Base-by-base conservation (phyloP, 1,140 invertebrate species). In the Atta texana region DNA sequence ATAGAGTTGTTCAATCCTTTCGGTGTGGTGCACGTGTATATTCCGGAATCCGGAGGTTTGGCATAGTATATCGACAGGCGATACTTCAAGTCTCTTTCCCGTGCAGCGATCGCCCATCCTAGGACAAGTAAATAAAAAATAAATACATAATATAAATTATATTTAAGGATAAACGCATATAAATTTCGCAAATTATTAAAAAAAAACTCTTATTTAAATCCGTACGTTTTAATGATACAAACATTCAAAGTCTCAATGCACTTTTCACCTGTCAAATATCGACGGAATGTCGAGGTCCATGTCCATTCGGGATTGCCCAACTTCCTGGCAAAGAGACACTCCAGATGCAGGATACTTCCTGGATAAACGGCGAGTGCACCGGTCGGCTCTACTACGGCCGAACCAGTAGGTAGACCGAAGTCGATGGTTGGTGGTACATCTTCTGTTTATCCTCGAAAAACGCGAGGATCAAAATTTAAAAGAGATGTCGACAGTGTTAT, bases 271-370 rank as follows among this genome's bases (percentile, higher is more conserved):
- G 97, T 97, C 16, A 96, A 95, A 93, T 98, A 98, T 92, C 97
- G 96, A 86, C 97, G 96, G 87, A 97, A 96, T 14, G 96, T 97
- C 55, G 98, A 97, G 0, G 97, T 98, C 97, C 98, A 98, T n/a
- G 97, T 97, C 98, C 98, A 98, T 86, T 97, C 97, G 0, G 98
- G 98, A 82, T 97, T 97, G 1, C 98, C 98, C 34, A 97, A 93
- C 55, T 96, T 95, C 76, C 98, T 95, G 0, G 97, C 96, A 91
- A 97, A 98, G 75, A 98, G 96, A 92, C 98, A 98, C 92, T 98
- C 98, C 66, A 98, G 95, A 92, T 98, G 97, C 0, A 98, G 93
- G 0, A 98, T 98, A 88, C 97, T 98, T 86, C 97, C 97, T 0
- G 98, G 98, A 81, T 97, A 97, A 24, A 98, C 97, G 7, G 97